A percentile compares a stretch with the other conserved stretches of the same genome.
phyloP scores from a whole-genome alignment of 2,888 invertebrate species.

The Campaea margaritaria region DNA sequence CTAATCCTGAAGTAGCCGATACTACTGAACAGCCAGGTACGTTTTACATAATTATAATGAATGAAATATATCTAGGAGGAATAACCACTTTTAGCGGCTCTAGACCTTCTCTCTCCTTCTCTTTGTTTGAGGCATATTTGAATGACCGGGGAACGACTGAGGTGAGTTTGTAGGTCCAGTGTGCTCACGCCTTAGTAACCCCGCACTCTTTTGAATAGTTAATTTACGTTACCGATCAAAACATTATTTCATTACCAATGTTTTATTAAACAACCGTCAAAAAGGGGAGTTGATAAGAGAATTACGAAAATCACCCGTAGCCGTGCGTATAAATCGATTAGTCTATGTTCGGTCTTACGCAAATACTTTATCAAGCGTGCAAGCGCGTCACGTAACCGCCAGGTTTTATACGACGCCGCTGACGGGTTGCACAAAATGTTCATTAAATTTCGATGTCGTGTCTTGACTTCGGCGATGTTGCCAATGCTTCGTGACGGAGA shows the following conservation, averaged over 20 bases:
- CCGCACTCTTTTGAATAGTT: constrained; percentile 12
- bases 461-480: constrained; percentile 47
- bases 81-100: too few species aligned
- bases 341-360: constrained; percentile 73
- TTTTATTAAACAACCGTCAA: constrained; percentile 53
- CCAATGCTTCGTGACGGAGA: constrained; percentile 52
- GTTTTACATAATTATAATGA: neutral
- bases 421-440: constrained; percentile 67
- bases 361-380: constrained; percentile 77
- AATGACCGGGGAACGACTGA: too few species aligned
- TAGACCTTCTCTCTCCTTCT: too few species aligned
- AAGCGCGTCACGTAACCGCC: constrained; percentile 74
- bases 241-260: constrained; percentile 53
- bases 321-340: constrained; percentile 80
- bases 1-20: constrained; percentile 14
- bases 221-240: constrained; percentile 30
- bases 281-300: constrained; percentile 70
- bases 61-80: too few species aligned
- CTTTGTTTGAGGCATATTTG: too few species aligned
- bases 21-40: constrained; percentile 15
- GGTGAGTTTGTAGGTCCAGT: too few species aligned
- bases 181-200: neutral
- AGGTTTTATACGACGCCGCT: constrained; percentile 61
- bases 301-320: constrained; percentile 77
- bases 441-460: constrained; percentile 53